phyloP scores from a whole-genome alignment of 1,140 invertebrate genomes.

The Lordiphosa mommai region DNA sequence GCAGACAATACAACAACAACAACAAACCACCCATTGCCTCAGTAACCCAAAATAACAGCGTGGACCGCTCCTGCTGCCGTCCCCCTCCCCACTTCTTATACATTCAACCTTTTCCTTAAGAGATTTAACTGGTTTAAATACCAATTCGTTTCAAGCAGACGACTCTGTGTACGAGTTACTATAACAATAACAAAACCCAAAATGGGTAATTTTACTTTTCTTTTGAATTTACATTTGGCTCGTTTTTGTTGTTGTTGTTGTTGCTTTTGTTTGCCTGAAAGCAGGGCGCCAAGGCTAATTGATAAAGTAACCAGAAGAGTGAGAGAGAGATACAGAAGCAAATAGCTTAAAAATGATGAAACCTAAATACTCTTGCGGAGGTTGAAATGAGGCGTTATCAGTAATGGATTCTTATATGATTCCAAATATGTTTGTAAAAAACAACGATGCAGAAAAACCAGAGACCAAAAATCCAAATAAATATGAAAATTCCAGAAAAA shows the following conservation, averaged over 20 bases:
- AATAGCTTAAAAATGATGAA: neutral
- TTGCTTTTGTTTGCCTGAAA: conserved; percentile 26
- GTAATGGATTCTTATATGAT: too few species aligned
- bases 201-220: conserved; percentile 31
- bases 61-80: conserved; percentile 7
- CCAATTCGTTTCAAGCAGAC: conserved; percentile 26
- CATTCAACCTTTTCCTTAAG: conserved; percentile 29
- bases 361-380: conserved; percentile 8
- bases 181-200: conserved; percentile 11
- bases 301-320: conserved; percentile 40
- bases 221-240: conserved; percentile 30
- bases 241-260: conserved; percentile 31
- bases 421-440: too few species aligned
- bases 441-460: too few species aligned
- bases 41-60: conserved; percentile 40
- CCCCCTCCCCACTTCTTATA: neutral
- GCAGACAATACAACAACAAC: conserved; percentile 13
- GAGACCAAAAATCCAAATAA: too few species aligned
- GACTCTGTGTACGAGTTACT: neutral
- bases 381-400: too few species aligned
- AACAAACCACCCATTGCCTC: conserved; percentile 43
- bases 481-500: too few species aligned
- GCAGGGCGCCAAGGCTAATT: conserved; percentile 65
- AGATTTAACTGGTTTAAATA: conserved; percentile 48
- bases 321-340: neutral